Evolutionary conservation across 2,888 invertebrate genomes (phyloP).

Genomic region (Dynastes grantii): DNA sequence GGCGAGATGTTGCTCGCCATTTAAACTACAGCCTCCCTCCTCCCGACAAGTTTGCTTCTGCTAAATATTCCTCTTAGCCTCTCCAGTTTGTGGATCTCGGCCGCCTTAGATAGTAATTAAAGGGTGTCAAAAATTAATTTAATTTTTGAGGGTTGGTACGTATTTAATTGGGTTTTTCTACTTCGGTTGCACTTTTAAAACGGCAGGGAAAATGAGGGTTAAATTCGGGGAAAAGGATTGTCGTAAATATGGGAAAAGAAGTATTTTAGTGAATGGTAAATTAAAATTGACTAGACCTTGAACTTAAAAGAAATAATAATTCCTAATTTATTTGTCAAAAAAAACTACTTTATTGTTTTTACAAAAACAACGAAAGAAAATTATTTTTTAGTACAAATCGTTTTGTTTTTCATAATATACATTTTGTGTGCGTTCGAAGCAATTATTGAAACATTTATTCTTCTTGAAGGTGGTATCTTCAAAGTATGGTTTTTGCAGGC

Average conservation of each 20-base stretch:
- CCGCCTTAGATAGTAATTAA: constrained; percentile 63
- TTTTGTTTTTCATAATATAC: no score
- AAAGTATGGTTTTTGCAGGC: no score
- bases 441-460: no score
- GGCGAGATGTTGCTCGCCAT: constrained; percentile 61
- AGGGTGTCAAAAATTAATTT: constrained; percentile 70
- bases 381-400: no score
- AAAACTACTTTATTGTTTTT: no score
- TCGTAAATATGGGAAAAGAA: neutral
- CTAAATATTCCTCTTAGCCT: neutral
- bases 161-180: constrained; percentile 69
- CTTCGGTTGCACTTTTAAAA: constrained; percentile 20
- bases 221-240: neutral
- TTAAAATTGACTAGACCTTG: no score
- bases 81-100: constrained; percentile 38
- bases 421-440: no score
- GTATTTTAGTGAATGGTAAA: no score
- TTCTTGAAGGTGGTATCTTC: no score
- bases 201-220: neutral
- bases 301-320: no score
- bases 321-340: no score
- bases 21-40: constrained; percentile 52
- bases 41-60: neutral
- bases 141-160: constrained; percentile 61
- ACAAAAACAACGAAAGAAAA: no score